Evolutionary conservation across 1,140 invertebrate genomes (phyloP).

Genomic region (Whitmania pigra): DNA sequence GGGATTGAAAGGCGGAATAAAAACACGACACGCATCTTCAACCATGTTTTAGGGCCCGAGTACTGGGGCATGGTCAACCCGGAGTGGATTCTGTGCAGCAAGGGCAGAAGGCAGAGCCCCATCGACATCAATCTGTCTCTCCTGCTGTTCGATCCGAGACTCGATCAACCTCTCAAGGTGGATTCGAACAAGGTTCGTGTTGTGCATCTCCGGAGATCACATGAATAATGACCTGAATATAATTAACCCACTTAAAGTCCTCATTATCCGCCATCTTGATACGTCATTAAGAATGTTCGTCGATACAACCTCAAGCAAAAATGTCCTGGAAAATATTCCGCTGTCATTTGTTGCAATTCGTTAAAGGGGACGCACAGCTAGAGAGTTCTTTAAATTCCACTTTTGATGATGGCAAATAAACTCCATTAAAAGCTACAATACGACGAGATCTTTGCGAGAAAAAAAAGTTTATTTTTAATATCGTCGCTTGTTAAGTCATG

Average conservation of each 20-base stretch:
- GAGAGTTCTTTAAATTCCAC: no score
- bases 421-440: no score
- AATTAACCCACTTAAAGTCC: slow-evolving; percentile 8
- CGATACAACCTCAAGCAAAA: no score
- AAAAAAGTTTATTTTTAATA: no score
- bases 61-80: slow-evolving; percentile 93
- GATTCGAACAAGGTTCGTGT: slow-evolving; percentile 68
- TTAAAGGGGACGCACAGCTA: no score
- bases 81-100: slow-evolving; percentile 86
- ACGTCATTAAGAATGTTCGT: slow-evolving; percentile 11
- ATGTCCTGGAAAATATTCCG: no score
- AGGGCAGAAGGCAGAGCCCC: slow-evolving; percentile 81
- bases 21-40: not conserved
- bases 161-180: slow-evolving; percentile 64
- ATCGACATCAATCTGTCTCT: slow-evolving; percentile 83
- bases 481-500: no score
- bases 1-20: not conserved
- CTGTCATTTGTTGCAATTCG: no score
- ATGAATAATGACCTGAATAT: not conserved
- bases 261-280: slow-evolving; percentile 10
- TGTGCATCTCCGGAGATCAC: not conserved
- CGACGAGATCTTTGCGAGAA: no score
- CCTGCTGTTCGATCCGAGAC: slow-evolving; percentile 82
- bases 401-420: no score
- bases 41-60: slow-evolving; percentile 63